Conservation (phyloP, 2,797 vertebrate species). For the Nasua narica region DNA sequence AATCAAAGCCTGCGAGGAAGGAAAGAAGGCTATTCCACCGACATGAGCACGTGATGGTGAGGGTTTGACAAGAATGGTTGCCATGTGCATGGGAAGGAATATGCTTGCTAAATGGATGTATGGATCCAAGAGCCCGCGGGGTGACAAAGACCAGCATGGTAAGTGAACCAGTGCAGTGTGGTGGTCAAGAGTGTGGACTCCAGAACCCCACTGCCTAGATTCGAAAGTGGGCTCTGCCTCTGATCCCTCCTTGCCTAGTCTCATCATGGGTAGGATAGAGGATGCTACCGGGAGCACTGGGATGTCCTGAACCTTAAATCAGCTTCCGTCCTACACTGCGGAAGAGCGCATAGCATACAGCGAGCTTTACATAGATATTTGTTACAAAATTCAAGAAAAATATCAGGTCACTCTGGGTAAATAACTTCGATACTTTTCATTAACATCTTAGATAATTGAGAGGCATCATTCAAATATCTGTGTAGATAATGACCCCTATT, state of each 20-base stretch:
- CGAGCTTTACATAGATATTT: not conserved
- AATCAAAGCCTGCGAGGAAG: not conserved
- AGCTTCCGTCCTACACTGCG: not conserved
- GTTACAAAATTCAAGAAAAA: not conserved
- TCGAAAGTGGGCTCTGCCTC: not conserved
- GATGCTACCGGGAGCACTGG: not conserved
- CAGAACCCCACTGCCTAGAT: not conserved
- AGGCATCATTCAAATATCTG: not conserved
- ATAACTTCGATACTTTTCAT: not conserved
- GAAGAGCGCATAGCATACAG: not conserved
- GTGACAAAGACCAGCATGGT: not conserved
- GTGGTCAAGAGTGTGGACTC: not conserved
- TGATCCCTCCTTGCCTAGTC: not conserved
- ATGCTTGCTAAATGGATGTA: not conserved
- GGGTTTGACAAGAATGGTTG: not conserved
- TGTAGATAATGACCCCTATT: not conserved
- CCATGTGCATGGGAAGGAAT: not conserved
- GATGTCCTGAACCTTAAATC: not conserved
- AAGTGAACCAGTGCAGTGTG: rapidly evolving
- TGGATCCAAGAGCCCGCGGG: not conserved
- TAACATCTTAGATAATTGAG: not conserved
- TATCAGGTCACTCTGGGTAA: not conserved
- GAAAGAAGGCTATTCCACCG: not conserved
- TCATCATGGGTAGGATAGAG: not conserved
- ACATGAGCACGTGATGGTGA: not conserved